phyloP scores from a whole-genome alignment of 2,888 invertebrate species.

The Cacoxenus indagator region DNA sequence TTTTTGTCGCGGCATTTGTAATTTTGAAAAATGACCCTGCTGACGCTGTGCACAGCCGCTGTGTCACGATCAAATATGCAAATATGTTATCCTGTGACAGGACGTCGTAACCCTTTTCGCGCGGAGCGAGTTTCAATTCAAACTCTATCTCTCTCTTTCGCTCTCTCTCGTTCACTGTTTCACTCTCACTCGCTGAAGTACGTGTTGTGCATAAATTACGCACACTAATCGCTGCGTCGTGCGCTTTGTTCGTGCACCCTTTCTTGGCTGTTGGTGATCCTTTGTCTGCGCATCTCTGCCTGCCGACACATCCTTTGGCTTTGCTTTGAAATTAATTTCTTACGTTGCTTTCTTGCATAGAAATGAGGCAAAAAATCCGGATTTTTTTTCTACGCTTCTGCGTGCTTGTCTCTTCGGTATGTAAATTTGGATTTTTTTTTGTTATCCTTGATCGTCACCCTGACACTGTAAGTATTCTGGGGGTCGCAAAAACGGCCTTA shows the following conservation, averaged over 20 bases:
- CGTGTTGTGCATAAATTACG: constrained; percentile 64
- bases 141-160: constrained; percentile 15
- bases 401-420: constrained; percentile 32
- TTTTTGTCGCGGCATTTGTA: constrained; percentile 31
- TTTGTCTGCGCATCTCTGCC: constrained; percentile 17
- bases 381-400: constrained; percentile 51
- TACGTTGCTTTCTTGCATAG: constrained; percentile 53
- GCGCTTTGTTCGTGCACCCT: constrained; percentile 31
- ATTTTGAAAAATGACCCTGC: constrained; percentile 26
- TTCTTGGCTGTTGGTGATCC: constrained; percentile 27
- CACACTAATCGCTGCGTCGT: constrained; percentile 30
- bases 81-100: constrained; percentile 53
- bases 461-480: constrained; percentile 42
- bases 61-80: constrained; percentile 59
- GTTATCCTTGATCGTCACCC: constrained; percentile 58
- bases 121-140: constrained; percentile 42
- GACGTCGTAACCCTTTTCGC: constrained; percentile 49
- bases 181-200: constrained; percentile 31
- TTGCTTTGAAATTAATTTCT: constrained; percentile 37
- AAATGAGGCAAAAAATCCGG: constrained; percentile 67
- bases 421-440: constrained; percentile 34
- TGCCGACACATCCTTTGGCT: constrained; percentile 45
- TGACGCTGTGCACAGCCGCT: constrained; percentile 46
- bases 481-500: constrained; percentile 39
- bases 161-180: not conserved